Conservation (phyloP, 2,797 vertebrate species). For the Pogoniulus pusillus region DNA sequence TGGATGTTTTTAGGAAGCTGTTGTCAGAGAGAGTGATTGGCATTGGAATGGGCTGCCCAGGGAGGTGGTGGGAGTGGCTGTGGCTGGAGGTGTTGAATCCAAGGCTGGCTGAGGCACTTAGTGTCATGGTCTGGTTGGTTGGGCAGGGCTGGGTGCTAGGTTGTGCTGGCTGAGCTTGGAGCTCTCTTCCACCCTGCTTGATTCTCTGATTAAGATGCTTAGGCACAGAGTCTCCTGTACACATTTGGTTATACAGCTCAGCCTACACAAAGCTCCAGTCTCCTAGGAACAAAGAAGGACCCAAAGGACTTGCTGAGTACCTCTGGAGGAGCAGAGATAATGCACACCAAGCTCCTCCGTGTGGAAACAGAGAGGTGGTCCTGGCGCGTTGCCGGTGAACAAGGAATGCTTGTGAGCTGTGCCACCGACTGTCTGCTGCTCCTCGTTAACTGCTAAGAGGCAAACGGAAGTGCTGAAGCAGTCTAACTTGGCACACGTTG, state of each 20-base stretch:
- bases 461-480: not conserved
- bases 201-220: too few relatives aligned
- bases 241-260: not conserved
- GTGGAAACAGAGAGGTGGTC: not conserved
- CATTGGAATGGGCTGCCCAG: too few relatives aligned
- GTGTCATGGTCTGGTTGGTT: too few relatives aligned
- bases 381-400: not conserved
- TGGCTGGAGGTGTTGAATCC: too few relatives aligned
- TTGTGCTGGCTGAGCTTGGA: too few relatives aligned
- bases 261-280: not conserved
- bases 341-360: not conserved
- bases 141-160: too few relatives aligned
- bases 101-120: too few relatives aligned
- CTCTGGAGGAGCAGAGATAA: not conserved
- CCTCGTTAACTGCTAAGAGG: not conserved
- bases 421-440: not conserved
- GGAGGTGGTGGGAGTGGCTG: too few relatives aligned
- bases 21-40: too few relatives aligned
- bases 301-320: not conserved
- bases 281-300: not conserved
- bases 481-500: not conserved
- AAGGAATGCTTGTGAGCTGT: not conserved
- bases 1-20: too few relatives aligned
- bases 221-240: not conserved
- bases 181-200: too few relatives aligned